Percentiles rank a stretch among this genome's conserved stretches.
Conservation (phyloP, 2,797 vertebrate genomes). For the Cercopithecus mitis region DNA sequence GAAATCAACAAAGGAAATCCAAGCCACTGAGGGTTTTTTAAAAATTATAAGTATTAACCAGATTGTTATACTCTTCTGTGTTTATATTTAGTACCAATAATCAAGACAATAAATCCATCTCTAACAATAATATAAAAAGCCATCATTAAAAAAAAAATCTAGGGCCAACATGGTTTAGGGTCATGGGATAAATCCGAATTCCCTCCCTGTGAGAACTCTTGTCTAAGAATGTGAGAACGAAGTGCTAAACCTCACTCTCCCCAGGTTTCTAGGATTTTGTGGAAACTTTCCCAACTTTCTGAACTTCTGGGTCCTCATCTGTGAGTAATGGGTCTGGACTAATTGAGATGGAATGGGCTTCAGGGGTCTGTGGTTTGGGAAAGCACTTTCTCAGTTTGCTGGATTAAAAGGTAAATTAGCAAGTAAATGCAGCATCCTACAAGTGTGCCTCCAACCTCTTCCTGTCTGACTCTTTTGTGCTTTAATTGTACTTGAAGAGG, state of each 20-base stretch:
- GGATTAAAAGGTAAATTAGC: not conserved
- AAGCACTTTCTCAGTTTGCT: not conserved
- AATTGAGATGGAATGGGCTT: not conserved
- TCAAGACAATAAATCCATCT: not conserved
- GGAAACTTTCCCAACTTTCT: not conserved
- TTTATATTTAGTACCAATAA: not conserved
- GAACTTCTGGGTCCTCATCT: not conserved
- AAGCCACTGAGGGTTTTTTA: not conserved
- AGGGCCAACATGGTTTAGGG: not conserved
- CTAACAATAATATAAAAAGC: slow-evolving; percentile 7
- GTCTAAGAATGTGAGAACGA: not conserved
- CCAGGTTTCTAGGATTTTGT: not conserved
- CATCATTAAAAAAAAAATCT: not conserved
- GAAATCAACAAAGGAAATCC: not conserved
- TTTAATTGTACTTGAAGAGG: not conserved
- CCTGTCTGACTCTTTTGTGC: not conserved
- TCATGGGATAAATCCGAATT: not conserved
- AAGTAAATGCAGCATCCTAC: not conserved
- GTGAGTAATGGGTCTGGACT: not conserved
- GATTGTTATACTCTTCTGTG: not conserved
- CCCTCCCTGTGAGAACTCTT: not conserved
- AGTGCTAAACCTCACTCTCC: not conserved
- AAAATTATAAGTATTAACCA: not conserved
- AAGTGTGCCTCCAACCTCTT: not conserved
- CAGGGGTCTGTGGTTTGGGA: not conserved